Percentiles rank a stretch among this genome's conserved stretches.
Conservation (phyloP, 64 coral and sea anemone species). For the Platygyra sinensis region DNA sequence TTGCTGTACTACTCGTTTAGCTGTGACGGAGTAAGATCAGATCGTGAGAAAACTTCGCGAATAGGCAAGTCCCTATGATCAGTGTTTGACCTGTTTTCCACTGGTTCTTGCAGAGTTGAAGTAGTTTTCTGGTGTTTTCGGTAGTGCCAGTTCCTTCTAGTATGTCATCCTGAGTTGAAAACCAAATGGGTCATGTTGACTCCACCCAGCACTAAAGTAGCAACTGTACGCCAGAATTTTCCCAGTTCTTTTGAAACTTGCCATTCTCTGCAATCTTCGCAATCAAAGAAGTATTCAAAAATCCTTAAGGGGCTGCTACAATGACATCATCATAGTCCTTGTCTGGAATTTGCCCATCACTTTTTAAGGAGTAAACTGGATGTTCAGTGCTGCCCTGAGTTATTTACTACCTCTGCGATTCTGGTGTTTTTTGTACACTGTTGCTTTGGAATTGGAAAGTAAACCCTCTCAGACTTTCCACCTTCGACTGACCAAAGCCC, state of each 20-base stretch:
- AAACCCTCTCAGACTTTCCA: constrained; percentile 91
- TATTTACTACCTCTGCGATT: constrained; percentile 61
- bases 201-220: constrained; percentile 68
- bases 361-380: constrained; percentile 60
- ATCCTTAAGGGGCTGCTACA: constrained; percentile 80
- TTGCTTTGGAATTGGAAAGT: constrained; percentile 63
- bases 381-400: background rate
- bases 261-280: constrained; percentile 81
- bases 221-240: constrained; percentile 85
- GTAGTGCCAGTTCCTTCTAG: constrained; percentile 77
- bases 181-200: constrained; percentile 78
- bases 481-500: constrained; percentile 93
- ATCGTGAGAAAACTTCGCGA: constrained; percentile 85
- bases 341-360: background rate
- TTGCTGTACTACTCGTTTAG: constrained; percentile 52
- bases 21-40: constrained; percentile 52
- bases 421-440: constrained; percentile 73
- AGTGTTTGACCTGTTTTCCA: constrained; percentile 39
- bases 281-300: constrained; percentile 64
- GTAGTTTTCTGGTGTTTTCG: constrained; percentile 84
- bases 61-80: constrained; percentile 46
- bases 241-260: constrained; percentile 49
- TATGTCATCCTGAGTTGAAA: constrained; percentile 45
- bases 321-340: constrained; percentile 85
- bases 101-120: constrained; percentile 83